phyloP scores from a whole-genome alignment of 2,113 vertebrate species.

The Ceyx cyanopectus region DNA sequence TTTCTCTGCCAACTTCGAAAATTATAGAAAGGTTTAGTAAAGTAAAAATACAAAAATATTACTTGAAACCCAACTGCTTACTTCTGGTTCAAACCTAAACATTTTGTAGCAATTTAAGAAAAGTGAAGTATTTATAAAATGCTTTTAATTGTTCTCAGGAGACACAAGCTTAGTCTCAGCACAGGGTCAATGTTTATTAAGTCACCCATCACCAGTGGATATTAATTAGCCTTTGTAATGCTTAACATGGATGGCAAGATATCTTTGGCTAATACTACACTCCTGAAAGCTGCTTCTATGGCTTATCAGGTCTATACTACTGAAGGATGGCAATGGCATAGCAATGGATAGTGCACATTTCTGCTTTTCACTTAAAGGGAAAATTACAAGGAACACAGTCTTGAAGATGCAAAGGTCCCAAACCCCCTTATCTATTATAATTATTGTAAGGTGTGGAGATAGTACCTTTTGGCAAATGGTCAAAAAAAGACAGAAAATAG shows the following conservation, averaged over 20 bases:
- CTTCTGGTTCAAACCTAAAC: background rate
- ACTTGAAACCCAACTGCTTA: background rate
- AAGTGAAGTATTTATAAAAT: conserved; percentile 52
- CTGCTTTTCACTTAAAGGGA: background rate
- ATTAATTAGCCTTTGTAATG: conserved; percentile 28
- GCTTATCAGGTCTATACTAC: background rate
- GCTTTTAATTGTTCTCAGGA: background rate
- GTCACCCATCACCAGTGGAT: background rate
- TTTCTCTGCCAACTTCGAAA: conserved; percentile 20
- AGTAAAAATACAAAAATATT: background rate
- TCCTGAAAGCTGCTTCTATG: background rate
- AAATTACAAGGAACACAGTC: background rate
- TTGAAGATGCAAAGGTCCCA: background rate
- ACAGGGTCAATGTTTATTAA: conserved; percentile 37
- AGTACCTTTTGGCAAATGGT: background rate
- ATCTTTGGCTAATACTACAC: background rate
- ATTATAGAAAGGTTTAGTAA: background rate
- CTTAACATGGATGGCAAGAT: background rate
- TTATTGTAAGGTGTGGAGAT: background rate
- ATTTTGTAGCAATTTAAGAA: background rate
- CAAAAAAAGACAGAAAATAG: background rate
- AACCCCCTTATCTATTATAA: background rate
- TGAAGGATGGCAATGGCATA: background rate
- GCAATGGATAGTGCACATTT: background rate
- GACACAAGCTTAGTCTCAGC: conserved; percentile 7